Percentiles rank a stretch among this genome's conserved stretches.
phyloP scores from a whole-genome alignment of 2,888 invertebrate species.

The Mimachlamys varia region DNA sequence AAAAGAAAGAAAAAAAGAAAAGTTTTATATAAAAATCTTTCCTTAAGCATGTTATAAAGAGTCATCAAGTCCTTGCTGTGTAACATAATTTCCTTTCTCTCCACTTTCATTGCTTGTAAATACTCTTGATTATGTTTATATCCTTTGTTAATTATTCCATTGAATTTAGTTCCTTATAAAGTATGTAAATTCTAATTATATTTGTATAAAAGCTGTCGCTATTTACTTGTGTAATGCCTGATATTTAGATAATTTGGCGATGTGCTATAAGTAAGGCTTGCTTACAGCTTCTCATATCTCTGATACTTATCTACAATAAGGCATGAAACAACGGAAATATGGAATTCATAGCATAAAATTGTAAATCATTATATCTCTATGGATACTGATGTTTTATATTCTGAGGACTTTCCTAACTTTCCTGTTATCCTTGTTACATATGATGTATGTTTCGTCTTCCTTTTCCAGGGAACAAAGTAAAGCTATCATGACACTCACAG shows the following conservation, averaged over 20 bases:
- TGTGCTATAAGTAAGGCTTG: not conserved
- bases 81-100: no score
- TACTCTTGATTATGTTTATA: not conserved
- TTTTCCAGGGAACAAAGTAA: constrained; percentile 78
- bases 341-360: not conserved
- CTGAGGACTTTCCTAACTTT: not conserved
- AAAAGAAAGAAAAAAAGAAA: no score
- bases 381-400: not conserved
- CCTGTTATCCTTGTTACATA: not conserved
- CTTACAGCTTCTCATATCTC: not conserved
- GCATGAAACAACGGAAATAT: not conserved
- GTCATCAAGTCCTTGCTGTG: no score
- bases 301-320: not conserved
- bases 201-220: not conserved
- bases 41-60: no score
- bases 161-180: not conserved
- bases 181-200: not conserved
- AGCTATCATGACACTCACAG: constrained; percentile 77
- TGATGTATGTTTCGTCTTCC: not conserved
- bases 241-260: not conserved
- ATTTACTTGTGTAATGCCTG: not conserved
- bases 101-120: no score
- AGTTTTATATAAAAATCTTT: no score
- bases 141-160: not conserved
- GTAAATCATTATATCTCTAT: not conserved